A percentile compares a stretch with the other conserved stretches of the same genome.
These are phyloP conservation scores for Etheostoma perlongum DNA, from an alignment of 2,797 vertebrate genomes.

Conservation along the genomic window DNA sequence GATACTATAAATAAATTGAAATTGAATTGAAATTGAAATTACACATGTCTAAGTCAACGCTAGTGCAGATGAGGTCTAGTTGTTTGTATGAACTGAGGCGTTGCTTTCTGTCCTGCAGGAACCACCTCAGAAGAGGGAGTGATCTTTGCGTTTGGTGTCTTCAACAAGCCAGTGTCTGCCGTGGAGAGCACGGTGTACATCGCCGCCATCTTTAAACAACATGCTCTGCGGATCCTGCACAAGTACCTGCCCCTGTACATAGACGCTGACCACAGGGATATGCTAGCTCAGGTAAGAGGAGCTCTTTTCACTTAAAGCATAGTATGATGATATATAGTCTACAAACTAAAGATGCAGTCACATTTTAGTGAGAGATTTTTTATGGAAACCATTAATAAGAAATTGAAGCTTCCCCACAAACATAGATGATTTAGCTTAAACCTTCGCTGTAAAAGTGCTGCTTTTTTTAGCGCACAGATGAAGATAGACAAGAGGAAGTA, in stretches of 20 bases:
- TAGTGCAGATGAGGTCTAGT: background rate
- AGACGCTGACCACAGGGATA: constrained; percentile 74
- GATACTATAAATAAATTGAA: too few species aligned
- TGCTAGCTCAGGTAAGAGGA: constrained; percentile 84
- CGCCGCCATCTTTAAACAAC: constrained; percentile 85
- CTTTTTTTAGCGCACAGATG: background rate
- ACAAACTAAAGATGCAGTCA: too few species aligned
- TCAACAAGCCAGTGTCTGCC: constrained; percentile 78
- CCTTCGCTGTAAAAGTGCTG: background rate
- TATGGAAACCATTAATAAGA: too few species aligned
- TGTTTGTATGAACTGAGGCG: background rate
- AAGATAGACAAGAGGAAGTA: background rate
- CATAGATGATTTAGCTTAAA: background rate
- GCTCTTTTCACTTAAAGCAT: background rate
- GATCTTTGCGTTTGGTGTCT: constrained; percentile 80
- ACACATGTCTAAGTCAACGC: background rate
- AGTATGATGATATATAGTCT: background rate
- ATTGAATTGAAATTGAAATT: too few species aligned
- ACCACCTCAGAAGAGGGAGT: constrained; percentile 86
- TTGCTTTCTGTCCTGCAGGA: constrained; percentile 64
- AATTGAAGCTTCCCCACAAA: too few species aligned
- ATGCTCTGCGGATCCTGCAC: constrained; percentile 79
- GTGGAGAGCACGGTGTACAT: constrained; percentile 80
- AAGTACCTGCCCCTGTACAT: constrained; percentile 82
- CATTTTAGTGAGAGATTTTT: too few species aligned